A percentile compares a stretch with the other conserved stretches of the same genome.
Conservation (phyloP, 2,797 vertebrate genomes). For the Orestias chungarensis region DNA sequence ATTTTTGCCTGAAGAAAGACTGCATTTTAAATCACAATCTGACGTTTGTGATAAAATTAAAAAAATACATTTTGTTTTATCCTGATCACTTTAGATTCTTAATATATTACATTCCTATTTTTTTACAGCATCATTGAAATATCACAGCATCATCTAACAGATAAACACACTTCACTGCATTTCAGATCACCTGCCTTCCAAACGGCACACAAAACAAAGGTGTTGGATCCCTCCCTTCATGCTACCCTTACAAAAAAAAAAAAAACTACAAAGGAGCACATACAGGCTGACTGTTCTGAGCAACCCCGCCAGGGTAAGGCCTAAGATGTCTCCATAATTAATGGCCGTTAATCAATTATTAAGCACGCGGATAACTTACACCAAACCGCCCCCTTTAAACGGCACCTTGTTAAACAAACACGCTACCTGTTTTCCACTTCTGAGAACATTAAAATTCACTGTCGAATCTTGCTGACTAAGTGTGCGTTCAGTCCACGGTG, state of each 20-base stretch:
- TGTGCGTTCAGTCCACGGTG: conserved; percentile 40
- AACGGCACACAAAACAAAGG: conserved; percentile 63
- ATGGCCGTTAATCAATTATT: conserved; percentile 75
- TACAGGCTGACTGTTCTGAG: conserved; percentile 67
- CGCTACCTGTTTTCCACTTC: conserved; percentile 43
- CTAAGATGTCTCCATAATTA: conserved; percentile 75
- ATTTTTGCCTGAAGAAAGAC: too few species aligned
- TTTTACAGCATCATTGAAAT: conserved; percentile 7
- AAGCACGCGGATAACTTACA: conserved; percentile 62
- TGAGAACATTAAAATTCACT: conserved; percentile 63
- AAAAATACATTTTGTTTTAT: too few species aligned
- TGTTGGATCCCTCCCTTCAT: conserved; percentile 32
- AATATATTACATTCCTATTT: conserved; percentile 1
- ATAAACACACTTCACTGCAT: conserved; percentile 47
- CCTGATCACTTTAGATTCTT: not conserved
- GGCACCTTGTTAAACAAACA: conserved; percentile 25
- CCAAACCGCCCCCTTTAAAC: conserved; percentile 46
- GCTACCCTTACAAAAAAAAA: too few species aligned
- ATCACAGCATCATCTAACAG: not conserved
- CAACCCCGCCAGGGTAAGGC: conserved; percentile 67
- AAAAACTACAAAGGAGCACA: conserved; percentile 51
- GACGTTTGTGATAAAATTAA: too few species aligned
- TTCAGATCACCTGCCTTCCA: conserved; percentile 59
- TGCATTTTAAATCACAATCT: too few species aligned
- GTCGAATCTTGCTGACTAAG: conserved; percentile 46